Evolutionary conservation across 2,797 vertebrate genomes (phyloP).

Genomic region (Rhinatrema bivittatum): DNA sequence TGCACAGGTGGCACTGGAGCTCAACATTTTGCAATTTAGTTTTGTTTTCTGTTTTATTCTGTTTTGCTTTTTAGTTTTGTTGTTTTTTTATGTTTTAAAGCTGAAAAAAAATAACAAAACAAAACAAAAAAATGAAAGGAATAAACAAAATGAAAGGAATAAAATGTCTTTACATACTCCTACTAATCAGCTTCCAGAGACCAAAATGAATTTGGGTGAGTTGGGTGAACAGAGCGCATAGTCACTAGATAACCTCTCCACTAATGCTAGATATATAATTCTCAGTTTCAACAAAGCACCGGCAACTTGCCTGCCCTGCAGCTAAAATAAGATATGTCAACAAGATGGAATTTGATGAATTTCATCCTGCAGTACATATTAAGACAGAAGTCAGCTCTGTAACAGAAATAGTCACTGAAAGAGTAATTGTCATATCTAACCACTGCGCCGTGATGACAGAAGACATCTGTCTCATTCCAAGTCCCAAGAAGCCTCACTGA

Average conservation of each 20-base stretch:
- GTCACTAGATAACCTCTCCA: slow-evolving; percentile 23
- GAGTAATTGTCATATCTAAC: slow-evolving; percentile 11
- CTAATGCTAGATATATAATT: slow-evolving; percentile 34
- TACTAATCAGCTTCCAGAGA: too few relatives aligned
- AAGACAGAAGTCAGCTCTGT: slow-evolving; percentile 23
- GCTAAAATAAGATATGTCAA: slow-evolving; percentile 32
- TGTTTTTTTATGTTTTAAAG: too few relatives aligned
- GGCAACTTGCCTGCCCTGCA: slow-evolving; percentile 32
- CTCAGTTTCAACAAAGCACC: slow-evolving; percentile 30
- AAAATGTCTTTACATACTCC: too few relatives aligned
- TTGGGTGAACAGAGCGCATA: too few relatives aligned
- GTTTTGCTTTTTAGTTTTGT: too few relatives aligned
- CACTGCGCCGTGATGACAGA: slow-evolving; percentile 14
- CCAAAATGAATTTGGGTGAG: too few relatives aligned
- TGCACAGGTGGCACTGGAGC: too few relatives aligned
- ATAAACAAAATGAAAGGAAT: too few relatives aligned
- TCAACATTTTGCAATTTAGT: too few relatives aligned
- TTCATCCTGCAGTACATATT: slow-evolving; percentile 27
- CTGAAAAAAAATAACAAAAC: too few relatives aligned
- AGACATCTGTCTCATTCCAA: slow-evolving; percentile 34
- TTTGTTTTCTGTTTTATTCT: too few relatives aligned
- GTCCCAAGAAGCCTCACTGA: slow-evolving; percentile 4
- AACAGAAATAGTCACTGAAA: slow-evolving; percentile 12
- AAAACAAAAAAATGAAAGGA: too few relatives aligned
- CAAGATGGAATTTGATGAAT: slow-evolving; percentile 40